Evolutionary conservation across 1,140 invertebrate species (phyloP).

Genomic region (Drosophila watanabei): DNA sequence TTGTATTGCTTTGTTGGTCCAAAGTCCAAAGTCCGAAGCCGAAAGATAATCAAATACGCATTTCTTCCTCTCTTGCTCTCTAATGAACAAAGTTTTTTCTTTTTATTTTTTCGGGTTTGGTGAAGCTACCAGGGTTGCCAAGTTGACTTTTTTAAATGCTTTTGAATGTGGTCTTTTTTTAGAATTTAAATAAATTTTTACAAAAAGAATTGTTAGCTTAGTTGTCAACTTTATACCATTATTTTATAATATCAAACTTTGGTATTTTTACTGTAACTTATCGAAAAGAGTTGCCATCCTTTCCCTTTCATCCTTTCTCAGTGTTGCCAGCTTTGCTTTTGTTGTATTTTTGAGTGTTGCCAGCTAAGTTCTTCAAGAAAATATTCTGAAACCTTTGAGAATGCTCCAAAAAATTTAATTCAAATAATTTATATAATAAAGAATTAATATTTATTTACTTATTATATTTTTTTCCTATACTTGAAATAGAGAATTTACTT

Average conservation of each 20-base stretch:
- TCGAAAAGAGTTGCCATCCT: not conserved
- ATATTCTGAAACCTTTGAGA: not conserved
- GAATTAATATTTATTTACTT: too few species aligned
- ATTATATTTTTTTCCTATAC: too few species aligned
- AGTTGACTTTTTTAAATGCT: not conserved
- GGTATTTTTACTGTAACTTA: not conserved
- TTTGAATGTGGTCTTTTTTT: not conserved
- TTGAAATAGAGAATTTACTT: not conserved
- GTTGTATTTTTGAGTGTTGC: not conserved
- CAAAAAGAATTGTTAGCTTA: not conserved
- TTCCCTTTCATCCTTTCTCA: not conserved
- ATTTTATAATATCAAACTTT: not conserved
- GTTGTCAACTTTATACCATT: not conserved
- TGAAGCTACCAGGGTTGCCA: constrained; percentile 5
- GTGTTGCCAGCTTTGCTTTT: not conserved
- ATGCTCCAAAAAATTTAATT: not conserved
- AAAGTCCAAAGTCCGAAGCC: constrained; percentile 32
- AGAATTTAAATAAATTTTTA: not conserved
- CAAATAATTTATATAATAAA: not conserved
- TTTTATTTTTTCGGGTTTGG: not conserved
- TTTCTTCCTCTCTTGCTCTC: constrained; percentile 30
- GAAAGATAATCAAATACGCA: constrained; percentile 51
- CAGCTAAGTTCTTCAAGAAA: not conserved
- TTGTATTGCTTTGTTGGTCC: constrained; percentile 48
- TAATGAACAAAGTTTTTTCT: constrained; percentile 25